Evolutionary conservation across 2,888 invertebrate species (phyloP).

Genomic region (Crepidodera aurea): DNA sequence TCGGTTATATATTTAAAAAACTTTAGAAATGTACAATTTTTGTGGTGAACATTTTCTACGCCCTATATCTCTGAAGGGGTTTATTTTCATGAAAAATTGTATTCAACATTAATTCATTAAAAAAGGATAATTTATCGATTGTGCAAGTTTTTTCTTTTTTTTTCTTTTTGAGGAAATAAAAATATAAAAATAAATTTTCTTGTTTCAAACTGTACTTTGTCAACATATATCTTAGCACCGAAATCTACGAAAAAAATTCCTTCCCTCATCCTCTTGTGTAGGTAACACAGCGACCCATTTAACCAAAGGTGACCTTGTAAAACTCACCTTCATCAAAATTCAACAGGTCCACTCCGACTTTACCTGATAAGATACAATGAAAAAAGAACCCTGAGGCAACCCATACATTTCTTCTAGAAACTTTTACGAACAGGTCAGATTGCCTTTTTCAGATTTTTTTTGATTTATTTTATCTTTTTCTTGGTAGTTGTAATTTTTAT

Average conservation of each 20-base stretch:
- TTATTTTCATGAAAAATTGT: too few species aligned
- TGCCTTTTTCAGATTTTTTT: neutral
- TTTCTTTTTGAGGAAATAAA: too few species aligned
- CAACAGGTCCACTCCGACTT: neutral
- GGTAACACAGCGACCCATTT: neutral
- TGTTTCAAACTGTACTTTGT: neutral
- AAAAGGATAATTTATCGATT: too few species aligned
- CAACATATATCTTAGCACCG: neutral
- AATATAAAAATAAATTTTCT: neutral
- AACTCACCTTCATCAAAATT: neutral
- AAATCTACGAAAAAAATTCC: neutral
- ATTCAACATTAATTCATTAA: too few species aligned
- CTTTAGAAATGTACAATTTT: too few species aligned
- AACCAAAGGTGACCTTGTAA: neutral
- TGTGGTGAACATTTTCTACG: too few species aligned
- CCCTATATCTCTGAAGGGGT: too few species aligned
- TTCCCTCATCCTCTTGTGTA: neutral
- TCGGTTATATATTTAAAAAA: too few species aligned
- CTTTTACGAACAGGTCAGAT: neutral
- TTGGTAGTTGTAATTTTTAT: neutral
- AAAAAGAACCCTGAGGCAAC: neutral
- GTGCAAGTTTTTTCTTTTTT: too few species aligned
- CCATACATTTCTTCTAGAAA: neutral
- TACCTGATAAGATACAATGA: neutral
- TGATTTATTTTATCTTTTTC: neutral